Evolutionary conservation across 2,797 vertebrate species (phyloP), one percentile per base, ranked within the genome.

Genomic region (Neosalanx taihuensis): DNA sequence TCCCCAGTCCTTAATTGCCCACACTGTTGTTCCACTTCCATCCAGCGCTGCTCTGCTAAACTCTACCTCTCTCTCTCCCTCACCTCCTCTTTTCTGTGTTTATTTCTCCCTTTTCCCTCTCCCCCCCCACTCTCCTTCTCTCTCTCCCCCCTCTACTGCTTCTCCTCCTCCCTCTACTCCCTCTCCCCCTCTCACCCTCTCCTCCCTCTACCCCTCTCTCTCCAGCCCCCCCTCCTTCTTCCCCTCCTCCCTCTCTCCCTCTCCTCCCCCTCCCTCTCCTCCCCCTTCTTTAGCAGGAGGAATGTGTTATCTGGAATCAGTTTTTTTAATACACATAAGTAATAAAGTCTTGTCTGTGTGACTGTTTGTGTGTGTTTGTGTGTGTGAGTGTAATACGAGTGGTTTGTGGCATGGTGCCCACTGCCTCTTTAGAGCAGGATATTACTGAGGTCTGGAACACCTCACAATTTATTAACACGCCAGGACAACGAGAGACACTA

Each of bases 381-480:
- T 41, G 66, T 33, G 49, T 18, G 51, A 46, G 37, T 29, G 35
- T 73, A 80, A 76, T 75, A 75, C 65, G 72, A 75, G 62, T 69
- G 67, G 83, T 78, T 76, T 75, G 73, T 87, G 85, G 83, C 81
- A 58, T 71, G 41, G 77, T 66, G 86, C 84, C 82, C 65, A 69
- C 67, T 79, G 80, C 84, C 84, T 87, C 85, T 87, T 83, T 83
- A 86, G 84, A 83, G 74, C 85, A 85, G 86, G 84, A 91, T 90
- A 89, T 90, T 87, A 80, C 80, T 74, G 73, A 84, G 77, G 79
- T 86, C 89, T 92, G 87, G 87, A 88, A 89, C 77, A 84, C 80
- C 84, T 91, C 86, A 87, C 64, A 63, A 61, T 83, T 73, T 79
- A 82, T 86, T 76, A 87, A 76, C 62, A 41, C 73, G 33, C 67